Evolutionary conservation across 2,888 invertebrate genomes (phyloP), one percentile per base, ranked within the genome.

Genomic region (Andrena haemorrhoa): DNA sequence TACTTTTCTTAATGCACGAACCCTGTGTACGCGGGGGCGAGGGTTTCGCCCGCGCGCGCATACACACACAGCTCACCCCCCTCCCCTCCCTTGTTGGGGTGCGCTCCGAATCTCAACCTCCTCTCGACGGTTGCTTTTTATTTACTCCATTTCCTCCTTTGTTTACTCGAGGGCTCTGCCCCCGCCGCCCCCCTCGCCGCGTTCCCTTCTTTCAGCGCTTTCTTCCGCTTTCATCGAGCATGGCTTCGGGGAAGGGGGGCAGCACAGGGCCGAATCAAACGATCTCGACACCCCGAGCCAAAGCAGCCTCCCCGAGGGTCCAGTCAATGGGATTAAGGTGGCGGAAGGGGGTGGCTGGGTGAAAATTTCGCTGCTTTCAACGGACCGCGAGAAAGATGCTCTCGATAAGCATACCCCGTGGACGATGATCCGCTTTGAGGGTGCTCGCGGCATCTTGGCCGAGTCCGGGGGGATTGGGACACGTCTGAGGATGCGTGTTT

Each of bases 121-220:
- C 79, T 70, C 65, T 72, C 68, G 71, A 68, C 85, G 87, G 87
- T 90, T 90, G 89, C 90, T 92, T 91, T 91, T 92, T 92, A 92
- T 92, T 92, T 92, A 92, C 92, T 87, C 91, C 90, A 90, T 92
- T 92, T 91, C 89, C 89, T 86, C 89, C 88, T 91, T 92, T 92
- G 91, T 92, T 92, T 92, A 92, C 92, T 89, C 89, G 85, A 87
- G 88, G 85, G 86, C 88, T 75, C 83, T 64, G 78, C 65, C 73
- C 56, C 71, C 20, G 0, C n/a, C 23, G n/a, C 16, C 29, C 23
- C 20, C 51, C 58, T 29, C 69, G 16, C 16, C 41, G n/a, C 41
- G n/a, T 20, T 29, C 63, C 72, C 60, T 23, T 58, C 76, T 65
- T 51, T 53, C 75, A 66, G 47, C 68, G 20, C 63, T 72, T 60